Evolutionary conservation across 2,113 vertebrate genomes (phyloP), one percentile per base, ranked within the genome.

Genomic region (Progne subis): DNA sequence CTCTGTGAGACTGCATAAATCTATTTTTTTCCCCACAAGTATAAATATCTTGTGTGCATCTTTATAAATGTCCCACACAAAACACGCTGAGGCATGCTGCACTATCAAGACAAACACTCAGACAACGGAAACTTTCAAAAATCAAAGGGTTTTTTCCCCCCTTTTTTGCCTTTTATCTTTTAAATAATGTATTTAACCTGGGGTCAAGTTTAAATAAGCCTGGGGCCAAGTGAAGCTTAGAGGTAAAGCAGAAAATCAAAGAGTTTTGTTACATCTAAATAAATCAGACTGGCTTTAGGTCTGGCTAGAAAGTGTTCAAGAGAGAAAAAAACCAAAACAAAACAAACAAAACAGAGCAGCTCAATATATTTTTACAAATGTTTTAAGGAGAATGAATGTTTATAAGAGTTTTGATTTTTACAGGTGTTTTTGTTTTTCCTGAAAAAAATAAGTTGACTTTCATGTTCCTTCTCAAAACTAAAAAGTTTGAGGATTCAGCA

Each of bases 121-220:
- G 14, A 46, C 8, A 31, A 11, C 43, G 18, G 5, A 67, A 92
- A 31, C 34, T 57, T 50, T 12, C 31, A 44, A 18, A 82, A 71
- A 43, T 24, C 8, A 3, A 75, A 55, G 9, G 4, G 0, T 8
- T 46, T 75, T 60, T 18, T 6, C 0, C 0, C 2, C 18, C n/a
- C 17, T 78, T 55, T 16, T 37, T 8, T 15, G 5, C 32, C 15
- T 31, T 14, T 53, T 74, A 14, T 14, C 21, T 55, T 82, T 68
- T 47, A 43, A 13, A 34, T 3, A 20, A 13, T 0, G 0, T 12
- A 47, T 79, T 78, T 70, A 37, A 14, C 29, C 56, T n/a, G 32
- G 13, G 32, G 13, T 57, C 32, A 57, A 57, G 56, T 32, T 57
- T 57, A 23, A 57, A 57, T 15, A 23, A n/a, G 61, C 16, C 32